Evolutionary conservation across 2,888 invertebrate species (phyloP), one percentile per base, ranked within the genome.

Genomic region (Pomacea canaliculata): DNA sequence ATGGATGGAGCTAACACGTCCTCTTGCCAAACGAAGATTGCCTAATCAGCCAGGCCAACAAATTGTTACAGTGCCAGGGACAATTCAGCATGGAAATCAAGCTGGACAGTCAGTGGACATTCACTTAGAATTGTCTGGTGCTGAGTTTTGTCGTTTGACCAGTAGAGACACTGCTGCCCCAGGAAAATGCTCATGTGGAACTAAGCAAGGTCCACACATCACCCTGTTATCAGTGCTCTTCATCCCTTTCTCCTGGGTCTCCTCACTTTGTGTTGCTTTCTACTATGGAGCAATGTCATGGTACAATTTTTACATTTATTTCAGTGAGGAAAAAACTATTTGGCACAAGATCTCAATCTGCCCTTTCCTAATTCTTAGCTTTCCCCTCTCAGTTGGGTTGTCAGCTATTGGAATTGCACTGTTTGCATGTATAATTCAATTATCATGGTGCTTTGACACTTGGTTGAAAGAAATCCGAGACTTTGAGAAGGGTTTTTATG

Each of bases 401-500:
- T 93, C 94, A 86, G 94, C 94, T 51, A 77, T 94, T 75, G 94
- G 94, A 0, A 88, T 95, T 27, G 94, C 94, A 0, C 71, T 94
- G 59, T 95, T 94, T 89, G 93, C 94, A 68, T 94, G 94, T 0
- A 90, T 94, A 76, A 92, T 93, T 12, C 95, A 95, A 89, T 89
- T 95, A 19, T 94, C 94, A 1, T 93, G 94, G 89, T 94, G 93
- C 85, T 93, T 93, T 78, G 92, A 92, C 59, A 93, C 93, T 82
- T 95, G 95, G 95, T 92, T 93, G 88, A 93, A 93, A 84, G 94
- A 94, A 90, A 93, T 95, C 5, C 93, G 93, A 77, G 95, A 95
- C 90, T 93, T 94, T 86, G 95, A 95, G 85, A 95, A 95, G 89
- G 95, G 95, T 0, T 95, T 95, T 91, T 95, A 94, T 83, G 95